phyloP scores from a whole-genome alignment of 2,888 invertebrate genomes.

The Eurytoma californica region DNA sequence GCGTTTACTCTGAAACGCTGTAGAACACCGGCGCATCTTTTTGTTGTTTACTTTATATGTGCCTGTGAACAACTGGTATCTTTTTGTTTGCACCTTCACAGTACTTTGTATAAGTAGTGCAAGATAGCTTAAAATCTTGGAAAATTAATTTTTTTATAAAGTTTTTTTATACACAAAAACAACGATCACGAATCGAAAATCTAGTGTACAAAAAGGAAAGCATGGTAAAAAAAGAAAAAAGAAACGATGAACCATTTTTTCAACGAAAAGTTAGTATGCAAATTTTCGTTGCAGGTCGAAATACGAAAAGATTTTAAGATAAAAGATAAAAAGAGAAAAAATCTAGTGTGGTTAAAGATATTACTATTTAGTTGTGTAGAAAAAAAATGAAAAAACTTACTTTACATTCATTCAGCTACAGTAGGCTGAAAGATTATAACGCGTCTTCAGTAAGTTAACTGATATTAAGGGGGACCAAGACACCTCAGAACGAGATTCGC shows the following conservation, averaged over 20 bases:
- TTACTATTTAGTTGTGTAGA: conserved; percentile 11
- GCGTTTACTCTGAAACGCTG: conserved; percentile 45
- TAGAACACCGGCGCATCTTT: conserved; percentile 44
- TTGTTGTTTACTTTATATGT: conserved; percentile 51
- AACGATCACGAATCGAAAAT: conserved; percentile 16
- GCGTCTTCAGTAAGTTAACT: conserved; percentile 28
- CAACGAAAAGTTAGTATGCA: conserved; percentile 27
- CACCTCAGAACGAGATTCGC: conserved; percentile 17
- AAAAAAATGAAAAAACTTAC: conserved; percentile 6
- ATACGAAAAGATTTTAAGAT: conserved; percentile 8
- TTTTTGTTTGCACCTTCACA: conserved; percentile 41
- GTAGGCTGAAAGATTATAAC: conserved; percentile 7
- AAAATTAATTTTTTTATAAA: conserved; percentile 54
- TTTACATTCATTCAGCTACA: conserved; percentile 3
- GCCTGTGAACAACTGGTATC: conserved; percentile 50
- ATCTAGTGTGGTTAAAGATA: conserved; percentile 31
- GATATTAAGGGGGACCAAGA: conserved; percentile 33
- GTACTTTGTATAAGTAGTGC: conserved; percentile 42
- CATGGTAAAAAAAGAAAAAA: neutral
- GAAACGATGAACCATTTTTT: conserved; percentile 11
- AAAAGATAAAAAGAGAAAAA: conserved; percentile 48
- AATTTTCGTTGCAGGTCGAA: conserved; percentile 43
- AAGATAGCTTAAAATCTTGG: conserved; percentile 54
- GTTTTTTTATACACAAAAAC: conserved; percentile 7
- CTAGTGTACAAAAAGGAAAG: conserved; percentile 1